These are phyloP conservation scores for Lampropteryx suffumata DNA, from an alignment of 2,888 invertebrate species.

Conservation along the genomic window DNA sequence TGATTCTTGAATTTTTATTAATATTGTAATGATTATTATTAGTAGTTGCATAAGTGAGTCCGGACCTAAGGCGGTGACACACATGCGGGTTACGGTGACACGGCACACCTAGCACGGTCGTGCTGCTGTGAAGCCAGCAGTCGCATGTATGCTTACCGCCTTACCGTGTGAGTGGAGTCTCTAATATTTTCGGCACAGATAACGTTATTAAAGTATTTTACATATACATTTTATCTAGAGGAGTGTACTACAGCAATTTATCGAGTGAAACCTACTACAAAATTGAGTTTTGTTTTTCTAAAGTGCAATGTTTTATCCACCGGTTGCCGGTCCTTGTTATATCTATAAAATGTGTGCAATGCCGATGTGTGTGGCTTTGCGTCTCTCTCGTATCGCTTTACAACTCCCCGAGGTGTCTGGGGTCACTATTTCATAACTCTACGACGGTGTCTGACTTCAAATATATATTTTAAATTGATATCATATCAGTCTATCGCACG, in stretches of 20 bases:
- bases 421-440: conserved; percentile 38
- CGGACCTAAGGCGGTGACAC: conserved; percentile 59
- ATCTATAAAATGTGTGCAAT: conserved; percentile 70
- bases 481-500: conserved; percentile 18
- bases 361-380: conserved; percentile 57
- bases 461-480: conserved; percentile 22
- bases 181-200: conserved; percentile 79
- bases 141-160: conserved; percentile 62
- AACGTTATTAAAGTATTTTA: conserved; percentile 81
- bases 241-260: conserved; percentile 82
- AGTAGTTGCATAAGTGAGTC: conserved; percentile 81
- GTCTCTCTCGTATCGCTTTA: conserved; percentile 47
- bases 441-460: conserved; percentile 18
- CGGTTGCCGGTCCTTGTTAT: conserved; percentile 80
- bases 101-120: conserved; percentile 3
- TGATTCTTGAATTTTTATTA: conserved; percentile 87
- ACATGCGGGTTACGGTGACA: conserved; percentile 48
- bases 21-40: conserved; percentile 83
- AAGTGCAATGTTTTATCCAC: conserved; percentile 82
- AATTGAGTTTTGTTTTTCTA: conserved; percentile 81
- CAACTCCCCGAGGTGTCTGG: conserved; percentile 52
- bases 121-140: conserved; percentile 30
- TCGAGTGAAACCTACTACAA: conserved; percentile 82
- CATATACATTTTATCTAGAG: conserved; percentile 82
- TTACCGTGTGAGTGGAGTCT: conserved; percentile 78